Evolutionary conservation across 1,140 invertebrate genomes (phyloP).

Genomic region (Eurosta solidaginis): DNA sequence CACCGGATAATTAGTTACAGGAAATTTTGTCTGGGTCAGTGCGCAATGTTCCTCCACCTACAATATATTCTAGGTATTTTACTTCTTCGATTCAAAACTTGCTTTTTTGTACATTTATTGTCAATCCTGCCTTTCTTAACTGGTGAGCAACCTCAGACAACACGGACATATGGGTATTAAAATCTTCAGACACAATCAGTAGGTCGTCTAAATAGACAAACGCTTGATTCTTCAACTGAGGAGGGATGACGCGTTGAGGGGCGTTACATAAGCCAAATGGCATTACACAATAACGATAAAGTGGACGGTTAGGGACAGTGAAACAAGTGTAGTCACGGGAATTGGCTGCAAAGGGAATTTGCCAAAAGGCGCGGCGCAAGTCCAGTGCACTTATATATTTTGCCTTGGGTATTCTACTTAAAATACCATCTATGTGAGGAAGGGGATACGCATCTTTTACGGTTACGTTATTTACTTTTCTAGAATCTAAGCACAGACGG

Average conservation of each 20-base stretch:
- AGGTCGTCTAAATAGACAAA: slow-evolving; percentile 40
- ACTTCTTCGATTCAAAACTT: not conserved
- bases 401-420: slow-evolving; percentile 44
- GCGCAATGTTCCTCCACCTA: slow-evolving; percentile 41
- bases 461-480: too few relatives aligned
- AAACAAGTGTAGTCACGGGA: slow-evolving; percentile 55
- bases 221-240: too few relatives aligned
- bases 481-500: too few relatives aligned
- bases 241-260: too few relatives aligned
- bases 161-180: slow-evolving; percentile 57
- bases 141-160: slow-evolving; percentile 36
- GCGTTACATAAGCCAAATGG: slow-evolving; percentile 32
- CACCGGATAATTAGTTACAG: too few relatives aligned
- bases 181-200: slow-evolving; percentile 46
- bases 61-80: slow-evolving; percentile 4
- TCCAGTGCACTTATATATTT: slow-evolving; percentile 43
- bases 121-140: slow-evolving; percentile 41
- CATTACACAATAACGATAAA: too few relatives aligned
- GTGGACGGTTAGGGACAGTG: slow-evolving; percentile 38
- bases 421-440: too few relatives aligned
- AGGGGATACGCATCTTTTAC: too few relatives aligned
- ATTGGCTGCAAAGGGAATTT: slow-evolving; percentile 38
- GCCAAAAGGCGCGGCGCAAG: slow-evolving; percentile 46
- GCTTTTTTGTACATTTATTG: slow-evolving; percentile 32
- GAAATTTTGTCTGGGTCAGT: too few relatives aligned